phyloP scores from a whole-genome alignment of 1,140 invertebrate genomes.

The Zaprionus ornatus region DNA sequence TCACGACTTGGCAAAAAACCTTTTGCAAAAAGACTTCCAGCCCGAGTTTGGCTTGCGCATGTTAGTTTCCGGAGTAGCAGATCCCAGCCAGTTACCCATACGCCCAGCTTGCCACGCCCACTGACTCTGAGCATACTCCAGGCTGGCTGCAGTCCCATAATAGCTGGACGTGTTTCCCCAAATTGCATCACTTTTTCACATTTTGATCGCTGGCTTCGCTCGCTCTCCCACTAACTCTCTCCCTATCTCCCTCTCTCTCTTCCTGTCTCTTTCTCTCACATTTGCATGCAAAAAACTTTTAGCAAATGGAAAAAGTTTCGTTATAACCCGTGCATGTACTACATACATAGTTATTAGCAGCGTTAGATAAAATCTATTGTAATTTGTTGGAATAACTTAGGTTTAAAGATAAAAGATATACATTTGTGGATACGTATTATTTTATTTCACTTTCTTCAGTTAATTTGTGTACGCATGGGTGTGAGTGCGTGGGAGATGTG shows the following conservation, averaged over 20 bases:
- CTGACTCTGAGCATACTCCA: background rate
- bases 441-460: background rate
- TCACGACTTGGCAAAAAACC: background rate
- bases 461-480: background rate
- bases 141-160: conserved; percentile 16
- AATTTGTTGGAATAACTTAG: conserved; percentile 60
- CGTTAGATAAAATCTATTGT: conserved; percentile 46
- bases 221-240: background rate
- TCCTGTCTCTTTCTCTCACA: conserved; percentile 5
- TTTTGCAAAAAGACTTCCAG: background rate
- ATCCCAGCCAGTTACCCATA: background rate
- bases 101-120: background rate
- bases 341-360: conserved; percentile 48
- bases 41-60: background rate
- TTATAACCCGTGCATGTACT: conserved; percentile 56
- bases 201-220: conserved; percentile 56
- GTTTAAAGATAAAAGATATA: conserved; percentile 32
- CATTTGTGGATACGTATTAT: background rate
- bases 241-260: conserved; percentile 1
- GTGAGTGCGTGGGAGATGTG: conserved; percentile 10
- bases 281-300: conserved; percentile 53
- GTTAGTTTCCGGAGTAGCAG: background rate
- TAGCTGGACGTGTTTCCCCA: conserved; percentile 46
- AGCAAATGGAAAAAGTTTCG: conserved; percentile 63
- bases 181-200: conserved; percentile 62